Base-by-base conservation (phyloP, 2,797 vertebrate genomes). In the Labroides dimidiatus region DNA sequence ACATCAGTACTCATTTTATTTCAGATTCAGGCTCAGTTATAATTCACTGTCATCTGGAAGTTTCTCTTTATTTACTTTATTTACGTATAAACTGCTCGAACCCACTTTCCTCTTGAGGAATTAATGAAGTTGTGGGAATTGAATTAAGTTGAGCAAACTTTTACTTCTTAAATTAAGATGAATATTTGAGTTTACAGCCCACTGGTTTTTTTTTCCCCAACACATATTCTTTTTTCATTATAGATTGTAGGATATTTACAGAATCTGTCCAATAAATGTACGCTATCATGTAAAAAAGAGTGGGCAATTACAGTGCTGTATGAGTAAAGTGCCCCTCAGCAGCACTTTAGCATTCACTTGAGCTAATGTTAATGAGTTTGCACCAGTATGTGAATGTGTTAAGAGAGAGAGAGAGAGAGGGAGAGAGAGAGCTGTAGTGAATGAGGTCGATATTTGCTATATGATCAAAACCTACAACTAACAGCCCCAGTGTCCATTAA, bases 381-480 rank as follows among this genome's bases (percentile, higher is more conserved):
- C 19, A 55, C 36, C 33, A n/a, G 33, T 24, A 44, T 54, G 43
- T 73, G 27, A 62, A 67, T 48, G 13, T 51, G 54, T 24, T 50
- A 58, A 68, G n/a, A n/a, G n/a, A 27, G 27, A 27, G 27, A 27
- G 27, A 27, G 6, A 33, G 30, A 33, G 30, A 33, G 30, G 8
- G 7, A 33, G 30, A 33, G 30, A 8, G 30, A 33, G 30, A 33
- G 50, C 19, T 51, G 72, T 30, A 27, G 60, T 63, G 60, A 69
- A 62, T 61, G 55, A 67, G 19, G 51, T 12, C 21, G 43, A 36
- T 9, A 43, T 66, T 70, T 68, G 51, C 59, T 59, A 43, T 54
- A 74, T 45, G 56, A 77, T 66, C 51, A 76, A 60, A 80, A 59
- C 64, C 69, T 61, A 49, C 49, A 77, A 45, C 61, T 48, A 47